Evolutionary conservation across 1,140 invertebrate genomes (phyloP).

Genomic region (Musca vetustissima): DNA sequence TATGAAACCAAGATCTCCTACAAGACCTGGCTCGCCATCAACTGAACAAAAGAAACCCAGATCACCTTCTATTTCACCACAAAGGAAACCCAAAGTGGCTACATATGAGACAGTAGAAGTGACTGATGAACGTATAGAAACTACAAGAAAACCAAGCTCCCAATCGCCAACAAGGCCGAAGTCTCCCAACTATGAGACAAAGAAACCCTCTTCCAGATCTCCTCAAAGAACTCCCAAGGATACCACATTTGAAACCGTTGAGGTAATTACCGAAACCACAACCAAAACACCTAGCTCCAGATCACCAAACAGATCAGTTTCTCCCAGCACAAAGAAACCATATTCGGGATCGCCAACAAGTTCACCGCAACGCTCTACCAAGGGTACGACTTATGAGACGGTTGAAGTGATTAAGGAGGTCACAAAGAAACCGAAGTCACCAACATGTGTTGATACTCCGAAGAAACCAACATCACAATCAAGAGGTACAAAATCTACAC

Average conservation of each 20-base stretch:
- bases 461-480: background rate
- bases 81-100: too few species aligned
- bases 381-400: too few species aligned
- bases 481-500: background rate
- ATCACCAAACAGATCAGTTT: background rate
- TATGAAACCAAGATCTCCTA: too few species aligned
- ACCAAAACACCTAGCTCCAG: background rate
- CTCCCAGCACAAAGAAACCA: background rate
- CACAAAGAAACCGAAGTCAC: background rate
- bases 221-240: background rate
- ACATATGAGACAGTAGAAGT: too few species aligned
- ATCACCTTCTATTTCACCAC: too few species aligned
- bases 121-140: too few species aligned
- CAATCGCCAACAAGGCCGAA: background rate
- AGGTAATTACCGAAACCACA: too few species aligned
- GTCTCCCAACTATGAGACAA: background rate
- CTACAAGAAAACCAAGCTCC: background rate
- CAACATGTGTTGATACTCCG: background rate
- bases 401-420: too few species aligned
- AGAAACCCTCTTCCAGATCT: background rate
- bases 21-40: too few species aligned
- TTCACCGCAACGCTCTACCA: background rate
- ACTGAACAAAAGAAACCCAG: too few species aligned
- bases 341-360: background rate
- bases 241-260: too few species aligned